Evolutionary conservation across 1,140 invertebrate genomes (phyloP), one percentile per base, ranked within the genome.

Genomic region (Drosophila persimilis): DNA sequence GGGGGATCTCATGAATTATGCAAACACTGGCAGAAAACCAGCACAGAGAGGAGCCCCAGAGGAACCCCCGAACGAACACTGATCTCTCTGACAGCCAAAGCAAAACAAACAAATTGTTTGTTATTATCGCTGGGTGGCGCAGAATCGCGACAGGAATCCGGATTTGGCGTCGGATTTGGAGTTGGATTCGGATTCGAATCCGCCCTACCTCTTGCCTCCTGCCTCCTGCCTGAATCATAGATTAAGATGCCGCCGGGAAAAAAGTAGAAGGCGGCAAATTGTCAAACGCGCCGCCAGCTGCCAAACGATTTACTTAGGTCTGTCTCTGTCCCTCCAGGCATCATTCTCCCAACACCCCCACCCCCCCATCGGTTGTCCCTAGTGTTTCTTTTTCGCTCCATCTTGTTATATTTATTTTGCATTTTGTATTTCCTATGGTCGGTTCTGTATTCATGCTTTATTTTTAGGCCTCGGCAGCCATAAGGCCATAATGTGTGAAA

Each of bases 41-140:
- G 43, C 29, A 6, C 43, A 55, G 50, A 50, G 41, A 50, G 41
- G 47, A 66, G 24, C 24, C 4, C 4, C 24, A 39, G 35, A 39
- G 35, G 35, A 13, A 2, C 35, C 9, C 11, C 35, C 13, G 35
- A 39, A 35, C 9, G 9, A 35, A 24, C 43, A 41, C 47, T 51
- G 39, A 24, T 51, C 31, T 7, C 43, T 41, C 45, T 44, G 52
- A 44, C 46, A 35, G 51, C 47, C 17, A 31, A 22, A 50, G 65
- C 51, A 48, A 62, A 73, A 71, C 67, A 71, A 69, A 73, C 70
- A 73, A 73, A 73, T 73, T 73, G 70, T 73, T 73, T 73, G 70
- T 73, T 73, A 62, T 72, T 72, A 62, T 62, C 58, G 70, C 58
- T 73, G 70, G 67, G 70, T 73, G 70, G 70, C 67, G 39, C 39